Evolutionary conservation across 2,113 vertebrate species (phyloP).

Genomic region (Varanus salvator): DNA sequence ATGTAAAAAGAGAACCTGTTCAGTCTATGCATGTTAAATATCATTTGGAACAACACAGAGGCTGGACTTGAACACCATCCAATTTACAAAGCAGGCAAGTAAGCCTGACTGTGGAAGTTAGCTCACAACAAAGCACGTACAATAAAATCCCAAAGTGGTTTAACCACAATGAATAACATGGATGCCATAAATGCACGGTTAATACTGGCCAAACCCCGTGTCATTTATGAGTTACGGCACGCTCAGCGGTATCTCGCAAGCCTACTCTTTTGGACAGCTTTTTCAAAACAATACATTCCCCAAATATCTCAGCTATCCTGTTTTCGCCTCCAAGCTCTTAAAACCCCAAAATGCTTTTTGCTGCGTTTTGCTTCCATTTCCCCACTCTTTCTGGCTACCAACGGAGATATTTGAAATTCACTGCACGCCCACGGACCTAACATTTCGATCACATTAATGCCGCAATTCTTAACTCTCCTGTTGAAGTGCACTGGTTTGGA

Average conservation of each 20-base stretch:
- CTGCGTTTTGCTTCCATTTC: background rate
- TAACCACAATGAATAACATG: background rate
- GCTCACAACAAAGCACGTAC: background rate
- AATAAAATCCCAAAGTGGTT: background rate
- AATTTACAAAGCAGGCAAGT: background rate
- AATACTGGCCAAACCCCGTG: background rate
- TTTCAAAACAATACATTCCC: slow-evolving; percentile 6
- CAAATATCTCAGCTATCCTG: background rate
- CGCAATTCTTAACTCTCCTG: background rate
- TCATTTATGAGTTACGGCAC: background rate
- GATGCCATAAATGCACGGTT: background rate
- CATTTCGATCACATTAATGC: slow-evolving; percentile 10
- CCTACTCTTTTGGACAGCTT: background rate
- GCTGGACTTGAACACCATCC: background rate
- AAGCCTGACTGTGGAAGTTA: background rate
- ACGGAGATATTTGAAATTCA: slow-evolving; percentile 13
- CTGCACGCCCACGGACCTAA: background rate
- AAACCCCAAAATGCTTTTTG: background rate
- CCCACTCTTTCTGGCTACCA: slow-evolving; percentile 9
- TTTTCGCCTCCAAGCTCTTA: background rate
- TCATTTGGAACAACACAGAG: background rate
- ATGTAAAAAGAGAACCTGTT: background rate
- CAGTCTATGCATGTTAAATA: background rate
- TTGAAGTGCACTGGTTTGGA: background rate
- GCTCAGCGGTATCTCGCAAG: background rate